Evolutionary conservation across 30 jellyfish, hydroid and myxozoan species (phyloP), one percentile per base, ranked within the genome.

Genomic region (Chrysaora quinquecirrha): DNA sequence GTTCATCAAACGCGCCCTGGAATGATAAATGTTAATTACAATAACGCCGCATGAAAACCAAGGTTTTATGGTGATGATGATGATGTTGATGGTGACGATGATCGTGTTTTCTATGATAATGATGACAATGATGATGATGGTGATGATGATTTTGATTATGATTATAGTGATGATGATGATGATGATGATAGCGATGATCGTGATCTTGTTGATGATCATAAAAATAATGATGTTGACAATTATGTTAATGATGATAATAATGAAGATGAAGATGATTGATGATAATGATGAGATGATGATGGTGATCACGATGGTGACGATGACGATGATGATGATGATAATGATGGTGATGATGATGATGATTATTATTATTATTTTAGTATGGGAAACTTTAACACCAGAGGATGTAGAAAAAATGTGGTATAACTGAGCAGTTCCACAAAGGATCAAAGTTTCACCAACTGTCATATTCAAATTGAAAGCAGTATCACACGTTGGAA

Each of bases 1-100:
- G 64, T 52, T 82, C 92, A 82, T 82, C 47, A 82, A 33, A 29
- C 92, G 50, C 0, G 92, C 92, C 49, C 92, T 82, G 72, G 6
- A 34, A 35, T 29, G 25, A 11, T 18, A 76, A 19, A 1, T 23
- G 27, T 30, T 24, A 2, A 12, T n/a, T n/a, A n/a, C n/a, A n/a
- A n/a, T n/a, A n/a, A n/a, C n/a, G 50, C n/a, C 54, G 27, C 30
- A 2, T 30, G 27, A 12, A 18, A 30, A 64, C 10, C 48, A 21
- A 7, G 27, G 23, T 21, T 21, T 10, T 4, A 18, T 10, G n/a
- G 27, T 20, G 30, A 3, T 16, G 10, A 11, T 6, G 71, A 6
- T 16, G 4, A 58, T 20, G 4, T 20, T 3, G 23, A 67, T 14
- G 14, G 23, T 23, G 3, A 33, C 23, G 34, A 2, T 20, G 19